Evolutionary conservation across 2,113 vertebrate species (phyloP), one percentile per base, ranked within the genome.

Genomic region (Thunnus maccoyii): DNA sequence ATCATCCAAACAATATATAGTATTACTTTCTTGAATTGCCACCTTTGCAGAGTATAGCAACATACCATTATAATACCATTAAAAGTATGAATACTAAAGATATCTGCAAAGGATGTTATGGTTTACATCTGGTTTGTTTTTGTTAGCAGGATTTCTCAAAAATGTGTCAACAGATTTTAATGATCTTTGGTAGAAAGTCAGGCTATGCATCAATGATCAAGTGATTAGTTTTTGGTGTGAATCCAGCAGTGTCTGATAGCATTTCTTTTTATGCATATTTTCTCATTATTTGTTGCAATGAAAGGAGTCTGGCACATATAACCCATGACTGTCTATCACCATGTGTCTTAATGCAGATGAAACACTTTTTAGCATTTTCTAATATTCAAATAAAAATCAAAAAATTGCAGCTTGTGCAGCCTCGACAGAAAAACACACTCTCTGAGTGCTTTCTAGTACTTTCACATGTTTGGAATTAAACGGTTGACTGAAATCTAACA

Each of bases 391-490:
- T 22, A 17, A 25, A 30, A 30, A 30, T 30, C 3, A 36, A 4
- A 36, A 51, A 16, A 70, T 62, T 22, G 25, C 61, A 46, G 69
- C 13, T 13, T 62, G 14, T 27, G 13, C 20, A 15, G 55, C 48
- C 52, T 27, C 17, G 12, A 22, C 61, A 66, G 32, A 30, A 30
- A 11, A 32, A 5, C 36, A 5, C 4, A 0, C 55, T 68, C 57
- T 69, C 2, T 17, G 11, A 75, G 73, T 27, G 32, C 51, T 73
- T 80, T 80, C 58, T 62, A 71, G 64, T 70, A 63, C 48, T 62
- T 85, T 44, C 27, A 36, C 64, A 48, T 71, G 58, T 71, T 72
- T 70, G 50, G 74, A 65, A 58, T 56, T 32, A 83, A 62, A 61
- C 15, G n/a, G n/a, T 22, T 36, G 47, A 81, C 47, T 68, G 56